Percentiles rank a stretch among this genome's conserved stretches.
Evolutionary conservation across 2,113 vertebrate species (phyloP).

Genomic region (Micronycteris hirsuta): DNA sequence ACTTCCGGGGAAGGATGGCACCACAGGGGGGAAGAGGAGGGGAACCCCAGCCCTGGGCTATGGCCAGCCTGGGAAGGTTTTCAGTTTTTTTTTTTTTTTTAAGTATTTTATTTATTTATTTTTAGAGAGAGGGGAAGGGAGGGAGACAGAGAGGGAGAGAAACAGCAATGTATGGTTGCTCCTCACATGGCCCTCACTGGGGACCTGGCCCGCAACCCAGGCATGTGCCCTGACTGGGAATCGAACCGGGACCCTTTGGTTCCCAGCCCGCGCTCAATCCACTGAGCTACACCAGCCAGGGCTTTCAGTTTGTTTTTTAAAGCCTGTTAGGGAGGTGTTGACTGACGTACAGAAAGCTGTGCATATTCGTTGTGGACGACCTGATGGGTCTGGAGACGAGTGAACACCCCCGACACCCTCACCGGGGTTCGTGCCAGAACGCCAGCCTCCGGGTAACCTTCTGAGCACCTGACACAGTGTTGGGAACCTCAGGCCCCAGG

Average conservation of each 20-base stretch:
- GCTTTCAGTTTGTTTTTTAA: background rate
- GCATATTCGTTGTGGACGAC: background rate
- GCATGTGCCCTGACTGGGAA: no score
- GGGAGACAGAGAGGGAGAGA: no score
- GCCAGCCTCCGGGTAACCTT: background rate
- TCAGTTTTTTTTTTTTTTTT: background rate
- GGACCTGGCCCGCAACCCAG: no score
- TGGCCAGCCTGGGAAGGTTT: background rate
- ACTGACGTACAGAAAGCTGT: background rate
- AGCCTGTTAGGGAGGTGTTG: background rate
- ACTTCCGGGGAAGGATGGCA: background rate
- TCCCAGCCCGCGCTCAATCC: no score
- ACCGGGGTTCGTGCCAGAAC: background rate
- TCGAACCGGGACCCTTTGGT: no score
- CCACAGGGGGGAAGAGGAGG: background rate
- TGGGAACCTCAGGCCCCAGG: background rate
- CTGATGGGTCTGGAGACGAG: background rate
- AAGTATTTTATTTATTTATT: no score
- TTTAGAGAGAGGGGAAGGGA: no score
- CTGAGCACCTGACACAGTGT: background rate
- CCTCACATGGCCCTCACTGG: no score
- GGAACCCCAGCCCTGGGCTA: background rate
- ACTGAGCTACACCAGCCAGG: no score
- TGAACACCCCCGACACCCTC: background rate
- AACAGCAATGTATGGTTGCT: no score